Evolutionary conservation across 2,113 vertebrate species (phyloP), one percentile per base, ranked within the genome.

Genomic region (Pelecanus crispus): DNA sequence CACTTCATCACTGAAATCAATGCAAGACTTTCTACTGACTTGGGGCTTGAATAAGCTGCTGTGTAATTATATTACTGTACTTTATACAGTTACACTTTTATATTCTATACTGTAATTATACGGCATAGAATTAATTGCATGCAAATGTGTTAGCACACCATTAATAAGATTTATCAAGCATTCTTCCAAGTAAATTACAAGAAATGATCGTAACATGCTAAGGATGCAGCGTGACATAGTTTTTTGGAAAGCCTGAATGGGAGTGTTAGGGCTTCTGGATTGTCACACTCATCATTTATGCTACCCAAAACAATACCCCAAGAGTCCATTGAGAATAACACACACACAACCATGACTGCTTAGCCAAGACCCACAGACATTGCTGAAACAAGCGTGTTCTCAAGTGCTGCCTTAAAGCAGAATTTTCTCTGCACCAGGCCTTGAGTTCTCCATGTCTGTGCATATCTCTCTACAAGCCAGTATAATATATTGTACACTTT

Each of bases 41-140:
- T 62, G 67, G 25, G 55, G 42, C 38, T 92, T 94, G 73, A 94
- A 94, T 86, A 94, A 94, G 13, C 26, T 84, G 25, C 67, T 74
- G 25, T 74, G 67, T 73, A 94, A 96, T 92, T 94, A 86, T 83
- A 83, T 53, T 86, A 53, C 45, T n/a, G 20, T 62, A 84, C 68
- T 83, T 95, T 32, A 73, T 58, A 61, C 19, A 50, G 36, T 62
- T 81, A 81, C 26, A 91, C 17, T 90, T 88, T 62, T 73, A 66
- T 56, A 88, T 86, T 88, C 55, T 84, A 81, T 74, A 78, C 59
- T 67, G 32, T 86, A 94, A 96, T 96, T 96, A 83, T 45, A 70
- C 17, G 72, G n/a, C 17, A 90, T 12, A 82, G 32, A 91, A 82
- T 81, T 90, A 96, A 96, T 77, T 85, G n/a, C 55, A 96, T 81